These are phyloP conservation scores for Urocyon cinereoargenteus DNA, from an alignment of 2,797 vertebrate species.

Conservation along the genomic window DNA sequence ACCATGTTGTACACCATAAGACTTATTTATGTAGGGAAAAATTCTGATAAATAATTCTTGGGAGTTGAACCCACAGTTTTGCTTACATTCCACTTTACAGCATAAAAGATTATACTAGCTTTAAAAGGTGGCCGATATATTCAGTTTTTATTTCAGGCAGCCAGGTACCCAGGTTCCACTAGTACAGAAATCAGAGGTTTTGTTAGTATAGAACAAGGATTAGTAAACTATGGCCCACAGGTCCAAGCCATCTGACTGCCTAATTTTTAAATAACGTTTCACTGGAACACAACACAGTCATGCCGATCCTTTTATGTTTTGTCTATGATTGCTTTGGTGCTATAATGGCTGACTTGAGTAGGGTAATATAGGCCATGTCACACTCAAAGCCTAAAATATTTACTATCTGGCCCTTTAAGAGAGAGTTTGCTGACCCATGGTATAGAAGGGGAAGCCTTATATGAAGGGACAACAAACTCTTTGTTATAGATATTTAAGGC, in stretches of 20 bases:
- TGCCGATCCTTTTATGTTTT: neutral
- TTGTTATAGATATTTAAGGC: neutral
- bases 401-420: neutral
- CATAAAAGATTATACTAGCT: neutral
- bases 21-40: neutral
- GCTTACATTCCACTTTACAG: neutral
- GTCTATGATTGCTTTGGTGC: neutral
- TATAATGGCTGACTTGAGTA: neutral
- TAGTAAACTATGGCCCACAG: neutral
- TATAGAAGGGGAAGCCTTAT: neutral
- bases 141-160: neutral
- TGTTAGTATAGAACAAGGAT: neutral
- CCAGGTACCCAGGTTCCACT: neutral
- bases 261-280: slow-evolving; percentile 31
- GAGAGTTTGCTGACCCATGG: neutral
- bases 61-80: neutral
- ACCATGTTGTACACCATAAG: neutral
- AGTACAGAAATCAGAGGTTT: neutral
- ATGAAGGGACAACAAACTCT: neutral
- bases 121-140: neutral
- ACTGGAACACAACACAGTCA: neutral
- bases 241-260: neutral
- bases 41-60: neutral
- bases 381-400: neutral
- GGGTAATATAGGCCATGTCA: neutral